phyloP scores from a whole-genome alignment of 2,797 vertebrate genomes.

The Crypturellus tataupa region DNA sequence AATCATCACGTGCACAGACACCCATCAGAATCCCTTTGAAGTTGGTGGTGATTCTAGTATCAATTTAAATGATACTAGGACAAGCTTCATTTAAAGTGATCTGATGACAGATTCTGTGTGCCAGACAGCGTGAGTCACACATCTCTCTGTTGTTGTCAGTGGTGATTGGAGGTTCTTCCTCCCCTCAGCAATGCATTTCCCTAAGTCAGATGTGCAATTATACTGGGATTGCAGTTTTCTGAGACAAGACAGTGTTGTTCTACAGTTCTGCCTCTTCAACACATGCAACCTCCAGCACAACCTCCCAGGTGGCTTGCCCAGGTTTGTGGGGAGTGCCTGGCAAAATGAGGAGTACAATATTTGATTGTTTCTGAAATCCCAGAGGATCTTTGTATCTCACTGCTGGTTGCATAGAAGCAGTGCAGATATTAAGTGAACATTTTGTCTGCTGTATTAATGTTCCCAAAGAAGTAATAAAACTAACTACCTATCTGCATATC shows the following conservation, averaged over 20 bases:
- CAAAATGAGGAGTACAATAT: background rate
- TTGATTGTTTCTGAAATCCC: background rate
- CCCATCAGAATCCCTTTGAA: background rate
- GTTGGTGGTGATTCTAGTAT: background rate
- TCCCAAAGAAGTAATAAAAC: background rate
- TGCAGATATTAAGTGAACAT: background rate
- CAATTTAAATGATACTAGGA: background rate
- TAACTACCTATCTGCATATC: background rate
- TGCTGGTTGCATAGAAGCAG: background rate
- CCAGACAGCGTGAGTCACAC: background rate
- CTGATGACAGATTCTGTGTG: background rate
- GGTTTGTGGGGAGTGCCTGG: background rate
- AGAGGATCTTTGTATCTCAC: accelerated
- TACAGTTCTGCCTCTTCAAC: background rate
- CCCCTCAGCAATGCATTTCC: background rate
- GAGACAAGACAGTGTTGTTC: background rate
- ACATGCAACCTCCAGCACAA: background rate
- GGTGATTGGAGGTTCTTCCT: background rate
- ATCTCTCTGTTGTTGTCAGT: background rate
- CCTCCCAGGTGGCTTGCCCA: background rate
- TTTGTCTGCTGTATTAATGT: background rate
- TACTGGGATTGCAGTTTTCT: background rate
- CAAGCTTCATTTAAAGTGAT: background rate
- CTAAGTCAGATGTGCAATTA: background rate
- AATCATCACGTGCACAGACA: background rate